A percentile compares a stretch with the other conserved stretches of the same genome.
phyloP scores from a whole-genome alignment of 2,888 invertebrate species.

The Baronia brevicornis region DNA sequence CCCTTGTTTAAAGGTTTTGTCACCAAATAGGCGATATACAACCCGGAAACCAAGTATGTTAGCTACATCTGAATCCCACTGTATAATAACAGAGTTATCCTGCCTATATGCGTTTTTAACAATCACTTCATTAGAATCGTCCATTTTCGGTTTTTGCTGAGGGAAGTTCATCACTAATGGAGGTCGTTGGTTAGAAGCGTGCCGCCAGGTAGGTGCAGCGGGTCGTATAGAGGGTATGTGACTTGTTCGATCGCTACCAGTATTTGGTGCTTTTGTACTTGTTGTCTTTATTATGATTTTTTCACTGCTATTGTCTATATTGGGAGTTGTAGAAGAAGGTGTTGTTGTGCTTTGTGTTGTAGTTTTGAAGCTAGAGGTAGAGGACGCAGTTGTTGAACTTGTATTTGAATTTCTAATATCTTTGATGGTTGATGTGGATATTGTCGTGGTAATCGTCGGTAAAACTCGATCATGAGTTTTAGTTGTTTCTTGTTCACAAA shows the following conservation, averaged over 20 bases:
- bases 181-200: constrained; percentile 77
- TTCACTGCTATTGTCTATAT: constrained; percentile 27
- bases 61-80: constrained; percentile 92
- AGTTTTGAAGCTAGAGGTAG: constrained; percentile 31
- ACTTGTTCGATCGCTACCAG: constrained; percentile 45
- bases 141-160: constrained; percentile 78
- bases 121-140: constrained; percentile 84
- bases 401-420: constrained; percentile 31
- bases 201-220: constrained; percentile 63
- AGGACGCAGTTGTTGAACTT: constrained; percentile 33
- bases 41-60: constrained; percentile 93
- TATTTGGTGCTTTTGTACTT: constrained; percentile 33
- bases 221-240: constrained; percentile 50
- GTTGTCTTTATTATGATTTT: constrained; percentile 36
- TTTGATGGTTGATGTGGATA: constrained; percentile 31
- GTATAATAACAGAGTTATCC: constrained; percentile 91
- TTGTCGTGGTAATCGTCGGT: constrained; percentile 19
- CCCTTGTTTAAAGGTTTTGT: constrained; percentile 91
- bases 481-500: constrained; percentile 70
- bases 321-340: constrained; percentile 29
- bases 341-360: constrained; percentile 31
- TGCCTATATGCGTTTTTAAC: constrained; percentile 90
- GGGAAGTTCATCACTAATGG: constrained; percentile 83
- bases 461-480: constrained; percentile 33
- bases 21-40: constrained; percentile 91